Evolutionary conservation across 1,140 invertebrate genomes (phyloP).

Genomic region (Phortica variegata): DNA sequence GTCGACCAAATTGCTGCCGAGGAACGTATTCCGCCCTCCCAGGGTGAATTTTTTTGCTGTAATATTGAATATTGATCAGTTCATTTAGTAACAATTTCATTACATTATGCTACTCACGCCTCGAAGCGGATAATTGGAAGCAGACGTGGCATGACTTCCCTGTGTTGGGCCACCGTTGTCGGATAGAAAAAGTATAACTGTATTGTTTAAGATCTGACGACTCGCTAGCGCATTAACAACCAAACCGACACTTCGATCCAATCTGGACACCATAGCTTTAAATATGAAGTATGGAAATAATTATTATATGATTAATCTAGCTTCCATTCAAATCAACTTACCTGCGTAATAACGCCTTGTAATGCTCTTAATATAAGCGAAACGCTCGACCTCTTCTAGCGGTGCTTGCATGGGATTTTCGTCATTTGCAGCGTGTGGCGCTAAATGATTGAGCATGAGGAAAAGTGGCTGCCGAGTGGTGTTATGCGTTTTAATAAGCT

Average conservation of each 20-base stretch:
- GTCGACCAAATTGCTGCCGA: conserved; percentile 79
- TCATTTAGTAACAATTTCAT: not conserved
- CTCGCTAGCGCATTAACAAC: conserved; percentile 69
- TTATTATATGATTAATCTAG: not conserved
- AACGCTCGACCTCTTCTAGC: conserved; percentile 69
- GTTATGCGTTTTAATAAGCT: conserved; percentile 61
- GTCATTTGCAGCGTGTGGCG: conserved; percentile 73
- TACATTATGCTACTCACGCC: conserved; percentile 61
- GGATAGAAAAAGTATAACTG: conserved; percentile 70
- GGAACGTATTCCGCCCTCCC: conserved; percentile 82
- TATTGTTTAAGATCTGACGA: conserved; percentile 69
- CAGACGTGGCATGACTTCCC: conserved; percentile 71
- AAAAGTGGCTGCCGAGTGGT: conserved; percentile 65
- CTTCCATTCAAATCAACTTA: conserved; percentile 34
- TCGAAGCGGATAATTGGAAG: conserved; percentile 84
- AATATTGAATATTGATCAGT: not conserved
- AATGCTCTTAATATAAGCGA: conserved; percentile 71
- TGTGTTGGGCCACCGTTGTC: conserved; percentile 78
- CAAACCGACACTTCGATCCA: conserved; percentile 81
- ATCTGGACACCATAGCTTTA: conserved; percentile 84
- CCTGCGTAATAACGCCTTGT: conserved; percentile 76
- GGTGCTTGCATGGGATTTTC: conserved; percentile 76
- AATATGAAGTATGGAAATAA: conserved; percentile 28
- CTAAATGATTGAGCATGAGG: conserved; percentile 77
- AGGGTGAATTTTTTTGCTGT: conserved; percentile 75